Evolutionary conservation across 2,888 invertebrate species (phyloP).

Genomic region (Nezara viridula): DNA sequence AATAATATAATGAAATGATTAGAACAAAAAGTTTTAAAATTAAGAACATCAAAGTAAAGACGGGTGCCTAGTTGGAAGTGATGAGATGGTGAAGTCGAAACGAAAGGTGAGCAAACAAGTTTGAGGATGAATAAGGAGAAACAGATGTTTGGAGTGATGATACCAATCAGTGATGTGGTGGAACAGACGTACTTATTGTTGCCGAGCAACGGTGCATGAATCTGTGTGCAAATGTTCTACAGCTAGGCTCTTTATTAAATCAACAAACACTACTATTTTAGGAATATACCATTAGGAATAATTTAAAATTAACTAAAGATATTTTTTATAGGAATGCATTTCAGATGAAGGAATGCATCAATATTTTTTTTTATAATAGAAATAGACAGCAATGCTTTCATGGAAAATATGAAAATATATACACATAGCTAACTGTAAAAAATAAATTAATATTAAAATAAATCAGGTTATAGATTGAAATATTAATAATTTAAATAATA

Average conservation of each 20-base stretch:
- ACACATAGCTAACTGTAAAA: neutral
- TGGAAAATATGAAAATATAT: neutral
- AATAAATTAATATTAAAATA: neutral
- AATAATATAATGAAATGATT: too few relatives aligned
- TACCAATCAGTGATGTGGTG: conserved; percentile 35
- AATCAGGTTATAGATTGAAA: too few relatives aligned
- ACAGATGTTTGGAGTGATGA: conserved; percentile 17
- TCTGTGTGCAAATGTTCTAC: conserved; percentile 42
- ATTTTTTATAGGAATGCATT: neutral
- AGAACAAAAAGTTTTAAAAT: too few relatives aligned
- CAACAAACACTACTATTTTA: neutral
- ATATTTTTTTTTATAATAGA: neutral
- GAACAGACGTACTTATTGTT: conserved; percentile 60
- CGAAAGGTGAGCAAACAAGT: conserved; percentile 29
- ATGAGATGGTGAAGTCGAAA: neutral
- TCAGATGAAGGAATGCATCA: neutral
- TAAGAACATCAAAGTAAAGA: neutral
- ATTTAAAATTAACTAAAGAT: neutral
- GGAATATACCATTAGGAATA: neutral
- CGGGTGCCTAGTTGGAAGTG: neutral
- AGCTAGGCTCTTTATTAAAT: neutral
- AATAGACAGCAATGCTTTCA: neutral
- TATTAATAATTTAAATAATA: too few relatives aligned
- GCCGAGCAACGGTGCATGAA: conserved; percentile 57
- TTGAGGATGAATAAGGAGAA: conserved; percentile 12